Evolutionary conservation across 2,797 vertebrate species (phyloP).

Genomic region (Columba guinea): DNA sequence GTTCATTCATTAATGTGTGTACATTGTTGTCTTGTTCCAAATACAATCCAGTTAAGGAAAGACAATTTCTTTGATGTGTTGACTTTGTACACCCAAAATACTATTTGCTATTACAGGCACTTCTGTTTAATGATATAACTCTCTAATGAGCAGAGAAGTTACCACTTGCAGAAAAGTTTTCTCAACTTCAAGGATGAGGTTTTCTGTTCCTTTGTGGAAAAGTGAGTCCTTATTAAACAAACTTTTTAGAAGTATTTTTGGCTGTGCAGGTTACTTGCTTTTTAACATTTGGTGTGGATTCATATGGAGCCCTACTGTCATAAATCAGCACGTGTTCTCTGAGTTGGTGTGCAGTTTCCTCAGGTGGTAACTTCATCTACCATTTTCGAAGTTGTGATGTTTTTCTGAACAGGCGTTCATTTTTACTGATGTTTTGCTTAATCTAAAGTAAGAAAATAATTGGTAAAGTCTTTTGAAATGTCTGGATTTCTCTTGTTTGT

Average conservation of each 20-base stretch:
- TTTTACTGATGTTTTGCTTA: neutral
- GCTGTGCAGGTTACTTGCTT: neutral
- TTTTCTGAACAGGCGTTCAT: neutral
- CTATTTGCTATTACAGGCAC: neutral
- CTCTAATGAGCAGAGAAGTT: neutral
- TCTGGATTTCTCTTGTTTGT: neutral
- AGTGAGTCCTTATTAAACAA: neutral
- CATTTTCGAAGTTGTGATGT: neutral
- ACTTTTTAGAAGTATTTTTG: neutral
- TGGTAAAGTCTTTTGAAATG: neutral
- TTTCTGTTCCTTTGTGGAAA: neutral
- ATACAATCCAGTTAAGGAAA: neutral
- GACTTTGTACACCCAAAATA: neutral
- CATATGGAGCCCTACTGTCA: neutral
- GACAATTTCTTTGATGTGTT: neutral
- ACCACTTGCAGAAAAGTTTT: neutral
- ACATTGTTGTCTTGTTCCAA: neutral
- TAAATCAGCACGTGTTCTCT: neutral
- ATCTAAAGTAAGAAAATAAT: neutral
- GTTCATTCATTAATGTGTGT: neutral
- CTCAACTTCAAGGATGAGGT: neutral
- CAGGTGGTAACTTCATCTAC: neutral
- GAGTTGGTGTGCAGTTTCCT: neutral
- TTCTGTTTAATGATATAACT: neutral
- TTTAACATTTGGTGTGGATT: neutral